Conservation (phyloP, 2,113 vertebrate species). For the Hippolais icterina region DNA sequence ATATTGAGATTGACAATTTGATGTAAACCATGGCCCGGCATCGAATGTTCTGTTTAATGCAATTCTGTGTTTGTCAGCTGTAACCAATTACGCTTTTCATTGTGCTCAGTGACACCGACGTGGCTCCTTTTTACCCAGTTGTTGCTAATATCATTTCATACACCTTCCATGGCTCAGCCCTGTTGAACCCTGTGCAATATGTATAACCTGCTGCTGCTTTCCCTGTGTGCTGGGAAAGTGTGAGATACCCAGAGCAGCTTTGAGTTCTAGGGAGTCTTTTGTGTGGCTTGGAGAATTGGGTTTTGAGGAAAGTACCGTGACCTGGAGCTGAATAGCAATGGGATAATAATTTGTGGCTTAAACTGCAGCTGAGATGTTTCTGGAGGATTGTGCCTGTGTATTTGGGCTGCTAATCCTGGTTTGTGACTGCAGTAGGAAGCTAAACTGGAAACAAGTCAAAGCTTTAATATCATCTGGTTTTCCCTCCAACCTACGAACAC, state of each 20-base stretch:
- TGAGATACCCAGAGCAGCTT: neutral
- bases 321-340: neutral
- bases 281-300: neutral
- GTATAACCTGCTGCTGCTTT: neutral
- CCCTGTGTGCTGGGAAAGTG: neutral
- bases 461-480: neutral
- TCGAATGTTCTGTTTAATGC: constrained; percentile 62
- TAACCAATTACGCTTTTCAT: constrained; percentile 67
- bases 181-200: neutral
- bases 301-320: neutral
- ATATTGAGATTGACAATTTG: constrained; percentile 81
- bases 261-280: neutral
- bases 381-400: neutral
- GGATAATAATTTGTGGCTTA: neutral
- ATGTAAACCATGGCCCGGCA: constrained; percentile 77
- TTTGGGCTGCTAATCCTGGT: neutral
- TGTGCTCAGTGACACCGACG: constrained; percentile 57
- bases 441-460: neutral
- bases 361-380: neutral
- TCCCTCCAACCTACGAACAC: neutral
- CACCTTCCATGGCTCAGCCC: neutral
- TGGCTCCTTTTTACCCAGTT: constrained; percentile 35
- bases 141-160: constrained; percentile 9
- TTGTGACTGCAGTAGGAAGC: constrained; percentile 6
- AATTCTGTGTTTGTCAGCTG: constrained; percentile 68